Percentiles rank a stretch among this genome's conserved stretches.
These are phyloP conservation scores for Pandemis cinnamomeana DNA, from an alignment of 2,888 invertebrate species.

Conservation along the genomic window DNA sequence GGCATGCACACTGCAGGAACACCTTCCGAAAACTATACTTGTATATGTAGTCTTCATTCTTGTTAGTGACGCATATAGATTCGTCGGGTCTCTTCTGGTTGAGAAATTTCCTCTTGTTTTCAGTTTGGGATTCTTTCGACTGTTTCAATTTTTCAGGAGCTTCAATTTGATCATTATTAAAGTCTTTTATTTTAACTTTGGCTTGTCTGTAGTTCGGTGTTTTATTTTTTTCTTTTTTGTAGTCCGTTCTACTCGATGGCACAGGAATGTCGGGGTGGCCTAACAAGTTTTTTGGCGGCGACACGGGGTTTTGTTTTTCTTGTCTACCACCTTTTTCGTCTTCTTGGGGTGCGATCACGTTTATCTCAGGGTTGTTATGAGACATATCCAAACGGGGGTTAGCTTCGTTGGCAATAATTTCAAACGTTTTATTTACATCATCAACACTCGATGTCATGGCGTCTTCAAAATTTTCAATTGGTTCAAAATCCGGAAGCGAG, in stretches of 20 bases:
- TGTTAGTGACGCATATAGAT: slow-evolving; percentile 71
- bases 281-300: slow-evolving; percentile 84
- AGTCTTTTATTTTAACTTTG: slow-evolving; percentile 76
- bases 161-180: slow-evolving; percentile 58
- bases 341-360: slow-evolving; percentile 65
- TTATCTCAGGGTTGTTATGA: slow-evolving; percentile 66
- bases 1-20: slow-evolving; percentile 85
- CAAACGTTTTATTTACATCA: slow-evolving; percentile 75
- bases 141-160: slow-evolving; percentile 49
- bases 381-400: slow-evolving; percentile 45
- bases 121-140: slow-evolving; percentile 69
- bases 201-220: slow-evolving; percentile 70
- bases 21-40: slow-evolving; percentile 87
- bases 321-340: slow-evolving; percentile 55
- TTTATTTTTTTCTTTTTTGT: slow-evolving; percentile 82
- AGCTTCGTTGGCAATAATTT: slow-evolving; percentile 70
- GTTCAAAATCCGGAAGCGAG: slow-evolving; percentile 57
- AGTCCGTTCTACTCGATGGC: slow-evolving; percentile 81
- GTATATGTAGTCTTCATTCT: slow-evolving; percentile 86
- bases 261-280: slow-evolving; percentile 82
- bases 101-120: slow-evolving; percentile 56
- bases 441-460: slow-evolving; percentile 75
- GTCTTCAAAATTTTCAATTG: slow-evolving; percentile 78
- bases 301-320: slow-evolving; percentile 60
- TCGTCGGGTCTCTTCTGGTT: slow-evolving; percentile 56